Conservation (phyloP, 2,888 invertebrate species). For the Drosophila acutilabella region DNA sequence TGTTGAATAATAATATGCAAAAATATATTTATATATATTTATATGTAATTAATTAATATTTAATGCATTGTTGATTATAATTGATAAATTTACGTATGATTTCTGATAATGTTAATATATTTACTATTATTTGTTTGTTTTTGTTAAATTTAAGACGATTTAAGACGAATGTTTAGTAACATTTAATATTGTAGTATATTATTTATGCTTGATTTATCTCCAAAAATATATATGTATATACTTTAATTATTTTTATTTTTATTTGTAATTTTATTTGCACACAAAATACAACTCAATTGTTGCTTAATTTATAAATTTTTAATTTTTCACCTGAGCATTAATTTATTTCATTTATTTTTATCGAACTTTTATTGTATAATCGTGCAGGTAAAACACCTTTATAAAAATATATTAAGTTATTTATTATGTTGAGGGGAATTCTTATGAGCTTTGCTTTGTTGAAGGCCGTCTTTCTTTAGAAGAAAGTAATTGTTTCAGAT, state of each 20-base stretch:
- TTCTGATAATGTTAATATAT: slow-evolving; percentile 37
- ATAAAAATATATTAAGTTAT: slow-evolving; percentile 64
- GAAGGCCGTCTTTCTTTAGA: slow-evolving; percentile 20
- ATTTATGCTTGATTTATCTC: slow-evolving; percentile 48
- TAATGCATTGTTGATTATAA: slow-evolving; percentile 29
- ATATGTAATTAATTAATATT: slow-evolving; percentile 8
- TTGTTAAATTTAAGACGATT: slow-evolving; percentile 26
- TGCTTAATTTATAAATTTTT: slow-evolving; percentile 30
- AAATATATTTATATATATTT: slow-evolving; percentile 36
- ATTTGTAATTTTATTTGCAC: slow-evolving; percentile 62
- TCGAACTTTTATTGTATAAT: slow-evolving; percentile 36
- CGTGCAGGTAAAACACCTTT: slow-evolving; percentile 56
- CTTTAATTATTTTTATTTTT: slow-evolving; percentile 10
- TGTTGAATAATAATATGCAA: slow-evolving; percentile 55
- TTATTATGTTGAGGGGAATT: slow-evolving; percentile 3
- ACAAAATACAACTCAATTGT: slow-evolving; percentile 69
- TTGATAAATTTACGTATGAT: slow-evolving; percentile 24
- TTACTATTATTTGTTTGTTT: slow-evolving; percentile 10
- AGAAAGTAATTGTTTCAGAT: slow-evolving; percentile 15
- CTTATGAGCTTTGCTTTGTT: slow-evolving; percentile 20
- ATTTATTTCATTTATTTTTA: slow-evolving; percentile 37
- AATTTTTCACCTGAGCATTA: slow-evolving; percentile 68
- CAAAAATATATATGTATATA: slow-evolving; percentile 68
- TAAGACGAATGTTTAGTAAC: slow-evolving; percentile 40
- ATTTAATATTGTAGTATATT: slow-evolving; percentile 22